Evolutionary conservation across 2,113 vertebrate species (phyloP).

Genomic region (Rana temporaria): DNA sequence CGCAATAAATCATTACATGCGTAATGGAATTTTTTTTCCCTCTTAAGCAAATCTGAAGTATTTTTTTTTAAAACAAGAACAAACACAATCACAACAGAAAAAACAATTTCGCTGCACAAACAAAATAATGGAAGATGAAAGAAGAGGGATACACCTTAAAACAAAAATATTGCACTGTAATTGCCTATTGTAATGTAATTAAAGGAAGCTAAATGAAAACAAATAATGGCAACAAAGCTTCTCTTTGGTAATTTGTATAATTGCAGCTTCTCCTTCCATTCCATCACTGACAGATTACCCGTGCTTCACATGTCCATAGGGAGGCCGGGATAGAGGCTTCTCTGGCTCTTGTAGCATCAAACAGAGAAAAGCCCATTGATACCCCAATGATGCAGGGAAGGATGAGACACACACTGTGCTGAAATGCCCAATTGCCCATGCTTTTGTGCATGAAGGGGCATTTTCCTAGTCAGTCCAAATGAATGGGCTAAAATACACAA

Average conservation of each 20-base stretch:
- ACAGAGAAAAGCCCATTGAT: not conserved
- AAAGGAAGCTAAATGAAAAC: slow-evolving; percentile 23
- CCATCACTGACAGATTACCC: slow-evolving; percentile 29
- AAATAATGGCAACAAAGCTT: not conserved
- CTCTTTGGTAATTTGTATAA: slow-evolving; percentile 14
- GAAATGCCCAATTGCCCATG: too few species aligned
- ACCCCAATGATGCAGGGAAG: not conserved
- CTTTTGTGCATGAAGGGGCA: too few species aligned
- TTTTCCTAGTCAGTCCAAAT: too few species aligned
- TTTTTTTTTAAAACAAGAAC: too few species aligned
- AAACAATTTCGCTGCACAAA: too few species aligned
- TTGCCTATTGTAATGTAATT: not conserved
- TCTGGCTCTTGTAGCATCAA: slow-evolving; percentile 8
- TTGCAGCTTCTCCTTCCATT: slow-evolving; percentile 16
- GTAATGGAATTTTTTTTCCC: too few species aligned
- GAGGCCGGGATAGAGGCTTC: not conserved
- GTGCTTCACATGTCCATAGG: slow-evolving; percentile 9
- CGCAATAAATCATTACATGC: too few species aligned
- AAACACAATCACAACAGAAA: too few species aligned
- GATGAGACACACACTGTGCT: too few species aligned
- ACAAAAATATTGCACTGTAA: not conserved
- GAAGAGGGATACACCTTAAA: not conserved
- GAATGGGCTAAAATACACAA: too few species aligned
- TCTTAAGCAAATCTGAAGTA: too few species aligned
- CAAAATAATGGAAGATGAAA: too few species aligned